Conservation (phyloP, 2,113 vertebrate genomes). For the Alethe diademata region DNA sequence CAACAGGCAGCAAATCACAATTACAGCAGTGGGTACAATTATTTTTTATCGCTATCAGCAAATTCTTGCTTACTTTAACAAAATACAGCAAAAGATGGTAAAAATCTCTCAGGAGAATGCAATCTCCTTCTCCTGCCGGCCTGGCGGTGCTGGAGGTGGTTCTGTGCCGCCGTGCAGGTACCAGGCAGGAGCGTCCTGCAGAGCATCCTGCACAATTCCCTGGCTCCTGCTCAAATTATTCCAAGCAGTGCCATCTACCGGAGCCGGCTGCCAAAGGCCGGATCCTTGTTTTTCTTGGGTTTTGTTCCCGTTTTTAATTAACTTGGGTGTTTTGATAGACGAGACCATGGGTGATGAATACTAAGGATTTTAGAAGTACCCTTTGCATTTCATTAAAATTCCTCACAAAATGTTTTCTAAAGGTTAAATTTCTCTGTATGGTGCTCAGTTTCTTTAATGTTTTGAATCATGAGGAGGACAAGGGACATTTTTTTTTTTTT, state of each 20-base stretch:
- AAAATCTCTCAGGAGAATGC: background rate
- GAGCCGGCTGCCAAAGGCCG: background rate
- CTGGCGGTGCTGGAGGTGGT: rapidly evolving
- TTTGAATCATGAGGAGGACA: background rate
- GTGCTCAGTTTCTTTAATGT: background rate
- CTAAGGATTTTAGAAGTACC: background rate
- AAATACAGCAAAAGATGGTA: rapidly evolving
- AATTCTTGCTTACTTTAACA: background rate
- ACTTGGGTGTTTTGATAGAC: background rate
- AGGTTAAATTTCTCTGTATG: background rate
- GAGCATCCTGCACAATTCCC: background rate
- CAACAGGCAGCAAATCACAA: background rate
- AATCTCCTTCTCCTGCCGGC: rapidly evolving
- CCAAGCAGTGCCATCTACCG: conserved; percentile 53
- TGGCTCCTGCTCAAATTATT: background rate
- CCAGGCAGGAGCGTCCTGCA: background rate
- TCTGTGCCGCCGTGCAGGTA: rapidly evolving
- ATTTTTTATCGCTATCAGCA: background rate
- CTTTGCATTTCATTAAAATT: background rate
- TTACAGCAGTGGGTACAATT: background rate
- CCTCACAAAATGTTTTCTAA: background rate
- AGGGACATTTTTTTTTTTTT: background rate
- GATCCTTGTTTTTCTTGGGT: background rate
- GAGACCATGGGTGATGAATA: background rate
- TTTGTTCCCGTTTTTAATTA: background rate